phyloP scores from a whole-genome alignment of 2,797 vertebrate species.

The Brotula barbata region DNA sequence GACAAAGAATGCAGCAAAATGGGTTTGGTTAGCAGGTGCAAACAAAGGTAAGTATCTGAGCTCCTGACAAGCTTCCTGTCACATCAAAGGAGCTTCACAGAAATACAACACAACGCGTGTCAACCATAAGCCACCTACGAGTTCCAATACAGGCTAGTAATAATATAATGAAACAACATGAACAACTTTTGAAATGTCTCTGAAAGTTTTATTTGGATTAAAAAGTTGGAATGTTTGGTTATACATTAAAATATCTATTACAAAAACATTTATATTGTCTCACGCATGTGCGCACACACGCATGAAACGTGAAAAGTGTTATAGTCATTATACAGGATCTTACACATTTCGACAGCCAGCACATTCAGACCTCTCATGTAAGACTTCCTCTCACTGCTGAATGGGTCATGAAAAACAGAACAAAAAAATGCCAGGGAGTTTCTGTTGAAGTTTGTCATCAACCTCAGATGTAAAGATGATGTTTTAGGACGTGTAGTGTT shows the following conservation, averaged over 20 bases:
- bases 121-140: no score
- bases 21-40: no score
- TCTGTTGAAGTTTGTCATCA: not conserved
- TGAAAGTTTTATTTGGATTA: conserved; percentile 56
- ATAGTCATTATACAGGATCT: not conserved
- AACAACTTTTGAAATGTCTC: conserved; percentile 3
- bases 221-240: conserved; percentile 52
- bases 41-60: no score
- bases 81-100: no score
- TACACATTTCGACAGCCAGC: not conserved
- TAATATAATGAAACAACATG: rapidly evolving
- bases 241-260: conserved; percentile 17
- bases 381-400: not conserved
- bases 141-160: not conserved
- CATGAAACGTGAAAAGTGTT: not conserved
- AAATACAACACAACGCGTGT: no score
- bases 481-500: conserved; percentile 8
- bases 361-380: not conserved
- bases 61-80: no score
- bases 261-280: not conserved
- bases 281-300: not conserved
- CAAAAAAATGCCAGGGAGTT: not conserved
- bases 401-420: not conserved
- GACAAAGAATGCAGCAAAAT: no score
- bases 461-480: not conserved